phyloP scores from a whole-genome alignment of 2,797 vertebrate species.

The Lateolabrax maculatus region DNA sequence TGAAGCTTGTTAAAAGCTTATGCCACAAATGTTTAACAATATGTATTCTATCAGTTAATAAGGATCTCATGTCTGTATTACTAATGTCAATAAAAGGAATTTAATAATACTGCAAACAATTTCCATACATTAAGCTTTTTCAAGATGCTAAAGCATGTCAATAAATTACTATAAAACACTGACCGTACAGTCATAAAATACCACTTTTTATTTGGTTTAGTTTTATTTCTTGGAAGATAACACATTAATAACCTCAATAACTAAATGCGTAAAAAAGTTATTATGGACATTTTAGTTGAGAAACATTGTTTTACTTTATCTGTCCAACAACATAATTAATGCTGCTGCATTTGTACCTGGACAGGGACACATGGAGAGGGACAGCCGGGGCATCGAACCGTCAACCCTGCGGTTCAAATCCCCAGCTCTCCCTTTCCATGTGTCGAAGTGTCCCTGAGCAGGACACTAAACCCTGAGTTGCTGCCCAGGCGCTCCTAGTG shows the following conservation, averaged over 20 bases:
- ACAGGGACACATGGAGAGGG: too few relatives aligned
- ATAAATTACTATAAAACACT: background rate
- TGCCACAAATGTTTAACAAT: background rate
- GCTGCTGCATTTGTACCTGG: background rate
- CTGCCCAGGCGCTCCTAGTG: too few relatives aligned
- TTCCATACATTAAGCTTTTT: background rate
- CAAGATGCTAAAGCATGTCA: too few relatives aligned
- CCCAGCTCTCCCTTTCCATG: too few relatives aligned
- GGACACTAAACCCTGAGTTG: too few relatives aligned
- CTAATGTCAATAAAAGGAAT: background rate
- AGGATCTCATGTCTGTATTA: background rate
- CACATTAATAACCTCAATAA: background rate
- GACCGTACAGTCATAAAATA: background rate
- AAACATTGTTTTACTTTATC: background rate
- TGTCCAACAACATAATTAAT: background rate
- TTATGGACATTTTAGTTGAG: background rate
- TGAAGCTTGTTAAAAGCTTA: background rate
- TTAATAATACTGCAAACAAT: background rate
- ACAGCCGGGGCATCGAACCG: too few relatives aligned
- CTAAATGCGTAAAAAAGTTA: background rate
- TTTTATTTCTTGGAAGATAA: background rate
- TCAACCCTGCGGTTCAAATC: too few relatives aligned
- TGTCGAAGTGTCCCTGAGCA: too few relatives aligned
- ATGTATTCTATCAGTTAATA: background rate
- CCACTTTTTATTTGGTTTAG: too few relatives aligned